These are phyloP conservation scores for Polypterus bichir DNA, from an alignment of 2,113 vertebrate species.

Conservation along the genomic window DNA sequence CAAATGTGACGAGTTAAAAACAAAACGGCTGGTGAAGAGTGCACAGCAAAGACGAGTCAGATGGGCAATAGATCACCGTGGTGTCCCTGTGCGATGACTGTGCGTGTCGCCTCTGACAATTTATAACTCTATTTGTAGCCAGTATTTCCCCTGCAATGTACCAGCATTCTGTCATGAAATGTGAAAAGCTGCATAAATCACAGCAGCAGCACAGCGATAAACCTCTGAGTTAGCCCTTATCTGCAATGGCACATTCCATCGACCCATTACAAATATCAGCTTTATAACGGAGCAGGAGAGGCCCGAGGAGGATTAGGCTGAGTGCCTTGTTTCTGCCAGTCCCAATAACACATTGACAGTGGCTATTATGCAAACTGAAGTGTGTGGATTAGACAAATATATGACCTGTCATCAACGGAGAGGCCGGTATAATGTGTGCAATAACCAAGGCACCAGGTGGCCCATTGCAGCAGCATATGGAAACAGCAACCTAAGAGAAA, in stretches of 20 bases:
- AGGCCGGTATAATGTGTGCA: too few species aligned
- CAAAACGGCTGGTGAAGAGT: too few species aligned
- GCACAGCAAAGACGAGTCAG: too few species aligned
- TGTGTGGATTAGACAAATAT: too few species aligned
- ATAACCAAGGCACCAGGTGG: too few species aligned
- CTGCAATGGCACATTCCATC: constrained; percentile 6
- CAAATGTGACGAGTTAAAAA: too few species aligned
- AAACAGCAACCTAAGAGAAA: too few species aligned
- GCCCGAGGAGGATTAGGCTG: background rate
- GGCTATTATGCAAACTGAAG: background rate
- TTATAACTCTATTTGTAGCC: background rate
- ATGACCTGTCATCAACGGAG: too few species aligned
- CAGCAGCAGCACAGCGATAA: constrained; percentile 1
- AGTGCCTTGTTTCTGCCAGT: background rate
- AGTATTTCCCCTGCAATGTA: background rate
- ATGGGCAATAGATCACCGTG: too few species aligned
- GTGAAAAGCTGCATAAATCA: constrained; percentile 1
- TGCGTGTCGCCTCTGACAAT: background rate
- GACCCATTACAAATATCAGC: background rate
- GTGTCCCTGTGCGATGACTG: background rate
- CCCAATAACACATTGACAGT: background rate
- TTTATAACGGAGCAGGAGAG: background rate
- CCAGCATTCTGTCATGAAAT: background rate
- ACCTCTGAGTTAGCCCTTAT: background rate
- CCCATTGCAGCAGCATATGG: too few species aligned